A percentile compares a stretch with the other conserved stretches of the same genome.
Evolutionary conservation across 1,140 invertebrate genomes (phyloP).

Genomic region (Caenorhabditis tropicalis): DNA sequence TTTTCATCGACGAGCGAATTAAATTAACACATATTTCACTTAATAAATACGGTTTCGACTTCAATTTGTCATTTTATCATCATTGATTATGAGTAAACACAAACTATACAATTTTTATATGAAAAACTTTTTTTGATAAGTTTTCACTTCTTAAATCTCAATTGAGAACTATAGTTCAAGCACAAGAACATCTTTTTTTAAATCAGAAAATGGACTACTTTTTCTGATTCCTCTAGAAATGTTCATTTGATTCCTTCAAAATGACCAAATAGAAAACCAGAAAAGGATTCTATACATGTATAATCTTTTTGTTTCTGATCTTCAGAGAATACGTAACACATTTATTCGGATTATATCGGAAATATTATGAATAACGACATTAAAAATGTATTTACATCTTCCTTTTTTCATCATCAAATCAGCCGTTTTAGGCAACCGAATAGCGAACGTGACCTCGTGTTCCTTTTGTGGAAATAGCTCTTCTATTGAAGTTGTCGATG

Average conservation of each 20-base stretch:
- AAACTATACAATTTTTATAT: too few species aligned
- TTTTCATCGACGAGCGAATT: background rate
- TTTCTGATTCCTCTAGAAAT: too few species aligned
- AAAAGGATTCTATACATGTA: background rate
- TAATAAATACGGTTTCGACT: background rate
- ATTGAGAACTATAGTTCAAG: too few species aligned
- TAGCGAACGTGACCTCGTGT: slow-evolving; percentile 23
- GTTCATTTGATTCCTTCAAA: too few species aligned
- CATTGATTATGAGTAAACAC: too few species aligned
- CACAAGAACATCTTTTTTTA: too few species aligned
- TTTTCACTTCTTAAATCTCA: too few species aligned
- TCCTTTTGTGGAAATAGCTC: slow-evolving; percentile 21
- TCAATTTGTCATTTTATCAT: background rate
- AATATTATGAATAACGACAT: background rate
- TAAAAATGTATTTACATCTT: background rate
- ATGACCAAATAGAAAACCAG: too few species aligned
- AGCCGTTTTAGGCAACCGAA: slow-evolving; percentile 10
- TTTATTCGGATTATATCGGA: background rate
- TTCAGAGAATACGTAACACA: background rate
- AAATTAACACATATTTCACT: background rate
- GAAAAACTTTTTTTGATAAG: too few species aligned
- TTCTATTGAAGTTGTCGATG: slow-evolving; percentile 27
- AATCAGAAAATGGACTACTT: too few species aligned
- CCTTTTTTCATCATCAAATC: background rate
- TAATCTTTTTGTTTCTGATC: background rate